Percentiles rank a stretch among this genome's conserved stretches.
Evolutionary conservation across 1,140 invertebrate species (phyloP).

Genomic region (Battus philenor): DNA sequence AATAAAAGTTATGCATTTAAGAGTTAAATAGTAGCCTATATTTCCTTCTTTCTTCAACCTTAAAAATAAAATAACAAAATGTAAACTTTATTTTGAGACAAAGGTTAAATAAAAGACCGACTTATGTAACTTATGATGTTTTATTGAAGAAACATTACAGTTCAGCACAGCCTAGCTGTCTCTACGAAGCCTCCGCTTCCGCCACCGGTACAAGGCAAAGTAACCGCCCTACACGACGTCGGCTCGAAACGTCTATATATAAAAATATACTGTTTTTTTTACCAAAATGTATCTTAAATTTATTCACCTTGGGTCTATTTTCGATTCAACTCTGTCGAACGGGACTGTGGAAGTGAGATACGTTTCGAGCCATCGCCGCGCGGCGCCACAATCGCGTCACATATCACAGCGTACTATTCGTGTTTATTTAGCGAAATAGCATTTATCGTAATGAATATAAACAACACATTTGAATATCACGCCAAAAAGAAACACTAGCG

Average conservation of each 20-base stretch:
- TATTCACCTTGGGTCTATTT: no score
- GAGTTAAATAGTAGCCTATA: no score
- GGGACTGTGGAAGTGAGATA: neutral
- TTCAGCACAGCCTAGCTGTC: conserved; percentile 68
- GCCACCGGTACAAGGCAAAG: conserved; percentile 31
- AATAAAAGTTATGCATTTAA: no score
- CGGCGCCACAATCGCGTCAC: conserved; percentile 2
- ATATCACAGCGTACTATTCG: conserved; percentile 14
- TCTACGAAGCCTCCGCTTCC: conserved; percentile 51
- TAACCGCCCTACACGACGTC: conserved; percentile 22
- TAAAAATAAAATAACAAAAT: no score
- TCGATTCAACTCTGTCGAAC: neutral
- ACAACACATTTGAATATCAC: neutral
- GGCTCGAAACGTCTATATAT: neutral
- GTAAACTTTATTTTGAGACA: no score
- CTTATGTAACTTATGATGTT: conserved; percentile 59
- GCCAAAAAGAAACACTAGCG: conserved; percentile 13
- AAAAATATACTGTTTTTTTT: neutral
- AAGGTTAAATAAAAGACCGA: conserved; percentile 34
- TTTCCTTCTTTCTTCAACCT: no score
- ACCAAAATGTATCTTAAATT: no score
- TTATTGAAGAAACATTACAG: conserved; percentile 67
- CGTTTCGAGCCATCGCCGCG: neutral
- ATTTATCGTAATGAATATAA: conserved; percentile 6
- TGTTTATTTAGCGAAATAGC: conserved; percentile 13